Evolutionary conservation across 2,113 vertebrate genomes (phyloP), one percentile per base, ranked within the genome.

Genomic region (Gracilinanus agilis): DNA sequence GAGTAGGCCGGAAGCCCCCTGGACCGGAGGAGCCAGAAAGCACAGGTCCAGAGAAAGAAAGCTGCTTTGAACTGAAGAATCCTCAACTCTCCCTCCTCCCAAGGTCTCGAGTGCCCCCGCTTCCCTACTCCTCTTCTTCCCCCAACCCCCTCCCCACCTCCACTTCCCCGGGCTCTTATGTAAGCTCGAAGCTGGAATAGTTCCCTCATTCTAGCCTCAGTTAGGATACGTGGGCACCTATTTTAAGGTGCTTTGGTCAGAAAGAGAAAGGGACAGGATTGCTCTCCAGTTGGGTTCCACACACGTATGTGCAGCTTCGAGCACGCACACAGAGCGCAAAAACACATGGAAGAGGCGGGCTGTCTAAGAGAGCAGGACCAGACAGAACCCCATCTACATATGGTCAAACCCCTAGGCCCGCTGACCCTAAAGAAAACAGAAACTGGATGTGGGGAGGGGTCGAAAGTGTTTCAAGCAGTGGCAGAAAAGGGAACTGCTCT

Each of bases 211-310:
- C 53, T 44, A 61, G 54, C 54, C 23, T 83, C n/a, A 53, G 89
- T 90, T 53, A 90, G 19, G 89, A 90, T 29, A 44, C 44, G 25
- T 29, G 44, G 54, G 34, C 54, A 90, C 91, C 67, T 93, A 91
- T 83, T 93, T 61, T 55, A 91, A 92, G 44, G 88, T 89, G 90
- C 75, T 95, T 90, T n/a, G 58, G 58, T 56, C 96, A 90, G 92
- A 93, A 95, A 55, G 25, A 88, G 91, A 83, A 83, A 61, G 89
- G 53, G 56, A 67, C 55, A 3, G 23, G 34, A 75, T 0, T n/a
- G 29, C 10, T 75, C 13, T 34, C 61, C 61, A 19, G 0, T n/a
- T n/a, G 34, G 34, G 34, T 29, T 75, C 61, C 61, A 75, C 34
- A 34, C 61, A 13, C 61, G 10, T 34, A 29, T n/a, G 34, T n/a